Base-by-base conservation (phyloP, 2,113 vertebrate species). In the Oreochromis niloticus region DNA sequence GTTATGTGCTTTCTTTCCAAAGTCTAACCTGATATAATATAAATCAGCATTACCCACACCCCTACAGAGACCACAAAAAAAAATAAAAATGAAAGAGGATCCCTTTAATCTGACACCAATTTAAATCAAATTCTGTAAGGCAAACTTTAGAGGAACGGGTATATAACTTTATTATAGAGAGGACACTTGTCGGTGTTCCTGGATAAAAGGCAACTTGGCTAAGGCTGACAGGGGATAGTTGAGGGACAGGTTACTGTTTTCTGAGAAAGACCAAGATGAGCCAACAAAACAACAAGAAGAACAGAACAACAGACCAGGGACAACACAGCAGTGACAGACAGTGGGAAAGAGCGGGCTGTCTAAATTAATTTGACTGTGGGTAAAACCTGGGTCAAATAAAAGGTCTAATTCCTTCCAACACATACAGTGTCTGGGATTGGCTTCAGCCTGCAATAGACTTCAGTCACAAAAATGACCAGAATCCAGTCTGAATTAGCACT, bases 271-370 rank as follows among this genome's bases (percentile, higher is more conserved):
- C 85, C 87, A 83, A 89, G 89, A 93, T 85, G 88, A 81, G 56
- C 83, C 41, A 85, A 93, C 85, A 88, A 94, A 88, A 93, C 86
- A 84, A 89, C 22, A 94, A 91, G 80, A 86, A 73, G 50, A 71
- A 91, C 83, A 88, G 36, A 82, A 94, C 90, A 94, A 92, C 89
- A 90, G 91, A 92, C 93, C 88, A 93, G 84, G 80, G 91, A 96
- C 92, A 85, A 93, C 91, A 95, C 87, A 78, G 79, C 82, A 87
- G 88, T 91, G 93, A 92, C 78, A 91, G 88, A 95, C 85, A 85
- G 89, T 85, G 78, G 22, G 22, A 27, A 81, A 90, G 52, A 54
- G 41, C n/a, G 27, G 81, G 17, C 55, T 39, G 85, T 86, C 84
- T 86, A 91, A 80, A n/a, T 82, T 91, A 86, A 87, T 80, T 73